Conservation (phyloP, 1,140 invertebrate species). For the Euwallacea similis region DNA sequence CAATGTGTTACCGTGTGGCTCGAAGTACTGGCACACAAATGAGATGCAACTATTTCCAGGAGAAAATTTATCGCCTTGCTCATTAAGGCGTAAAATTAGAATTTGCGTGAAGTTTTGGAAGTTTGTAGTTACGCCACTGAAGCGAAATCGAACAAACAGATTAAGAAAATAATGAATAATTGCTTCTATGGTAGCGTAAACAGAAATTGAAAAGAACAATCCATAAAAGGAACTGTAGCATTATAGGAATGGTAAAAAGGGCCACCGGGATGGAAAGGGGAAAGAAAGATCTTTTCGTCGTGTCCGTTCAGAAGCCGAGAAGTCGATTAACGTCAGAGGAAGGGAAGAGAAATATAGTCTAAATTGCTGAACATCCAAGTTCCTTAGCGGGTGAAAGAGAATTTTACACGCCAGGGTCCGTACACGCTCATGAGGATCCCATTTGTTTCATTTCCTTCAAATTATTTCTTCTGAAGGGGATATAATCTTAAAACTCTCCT, state of each 20-base stretch:
- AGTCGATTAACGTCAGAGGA: slow-evolving; percentile 53
- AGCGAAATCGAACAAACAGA: neutral
- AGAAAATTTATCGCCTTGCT: no score
- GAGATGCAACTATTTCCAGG: no score
- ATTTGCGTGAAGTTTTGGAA: no score
- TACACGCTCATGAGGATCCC: slow-evolving; percentile 42
- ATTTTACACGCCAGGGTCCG: slow-evolving; percentile 46
- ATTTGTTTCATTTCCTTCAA: slow-evolving; percentile 48
- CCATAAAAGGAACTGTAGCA: slow-evolving; percentile 7
- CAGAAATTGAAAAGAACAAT: slow-evolving; percentile 26
- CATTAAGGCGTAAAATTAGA: no score
- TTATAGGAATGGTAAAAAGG: slow-evolving; percentile 18
- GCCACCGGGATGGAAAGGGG: neutral
- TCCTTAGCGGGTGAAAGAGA: slow-evolving; percentile 47
- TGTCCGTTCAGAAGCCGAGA: slow-evolving; percentile 50
- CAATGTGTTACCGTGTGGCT: no score
- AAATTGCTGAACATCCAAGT: slow-evolving; percentile 53
- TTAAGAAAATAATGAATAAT: slow-evolving; percentile 15
- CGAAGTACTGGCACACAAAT: no score
- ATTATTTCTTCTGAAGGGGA: slow-evolving; percentile 43
- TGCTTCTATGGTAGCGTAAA: slow-evolving; percentile 13
- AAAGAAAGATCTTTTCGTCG: slow-evolving; percentile 38
- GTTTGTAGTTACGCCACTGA: no score
- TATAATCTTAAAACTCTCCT: slow-evolving; percentile 37
- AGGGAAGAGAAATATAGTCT: slow-evolving; percentile 52